Evolutionary conservation across 2,113 vertebrate genomes (phyloP).

Genomic region (Fregetta grallaria): DNA sequence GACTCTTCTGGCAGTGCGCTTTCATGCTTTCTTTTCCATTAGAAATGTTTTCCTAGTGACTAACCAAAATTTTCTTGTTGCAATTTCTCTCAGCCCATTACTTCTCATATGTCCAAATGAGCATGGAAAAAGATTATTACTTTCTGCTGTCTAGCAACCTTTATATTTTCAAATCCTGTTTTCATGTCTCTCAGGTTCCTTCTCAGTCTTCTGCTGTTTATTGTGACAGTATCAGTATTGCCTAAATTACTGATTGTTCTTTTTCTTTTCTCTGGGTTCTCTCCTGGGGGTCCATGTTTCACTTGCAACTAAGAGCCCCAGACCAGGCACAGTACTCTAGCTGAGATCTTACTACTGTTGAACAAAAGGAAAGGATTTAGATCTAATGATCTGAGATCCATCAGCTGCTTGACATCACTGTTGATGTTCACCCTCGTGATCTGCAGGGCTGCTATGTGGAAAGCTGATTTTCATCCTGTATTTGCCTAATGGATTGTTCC

Average conservation of each 20-base stretch:
- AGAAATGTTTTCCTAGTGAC: neutral
- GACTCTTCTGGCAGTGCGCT: neutral
- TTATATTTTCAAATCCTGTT: neutral
- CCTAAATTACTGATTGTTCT: neutral
- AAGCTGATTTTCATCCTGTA: neutral
- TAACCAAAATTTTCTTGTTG: neutral
- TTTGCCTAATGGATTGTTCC: neutral
- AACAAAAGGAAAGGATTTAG: neutral
- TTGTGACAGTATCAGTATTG: neutral
- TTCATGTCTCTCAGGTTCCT: neutral
- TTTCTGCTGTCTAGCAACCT: neutral
- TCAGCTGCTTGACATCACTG: neutral
- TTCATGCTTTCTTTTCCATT: neutral
- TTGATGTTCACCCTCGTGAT: neutral
- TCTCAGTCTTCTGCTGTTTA: neutral
- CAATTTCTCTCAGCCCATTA: neutral
- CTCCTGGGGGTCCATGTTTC: neutral
- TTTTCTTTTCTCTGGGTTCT: neutral
- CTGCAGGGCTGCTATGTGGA: neutral
- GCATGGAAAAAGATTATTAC: neutral
- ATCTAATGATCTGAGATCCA: neutral
- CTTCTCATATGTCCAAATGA: neutral
- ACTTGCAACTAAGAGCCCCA: neutral
- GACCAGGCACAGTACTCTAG: neutral
- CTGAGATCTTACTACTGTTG: neutral